Conservation (phyloP, 2,888 invertebrate species). For the Tiphia femorata region DNA sequence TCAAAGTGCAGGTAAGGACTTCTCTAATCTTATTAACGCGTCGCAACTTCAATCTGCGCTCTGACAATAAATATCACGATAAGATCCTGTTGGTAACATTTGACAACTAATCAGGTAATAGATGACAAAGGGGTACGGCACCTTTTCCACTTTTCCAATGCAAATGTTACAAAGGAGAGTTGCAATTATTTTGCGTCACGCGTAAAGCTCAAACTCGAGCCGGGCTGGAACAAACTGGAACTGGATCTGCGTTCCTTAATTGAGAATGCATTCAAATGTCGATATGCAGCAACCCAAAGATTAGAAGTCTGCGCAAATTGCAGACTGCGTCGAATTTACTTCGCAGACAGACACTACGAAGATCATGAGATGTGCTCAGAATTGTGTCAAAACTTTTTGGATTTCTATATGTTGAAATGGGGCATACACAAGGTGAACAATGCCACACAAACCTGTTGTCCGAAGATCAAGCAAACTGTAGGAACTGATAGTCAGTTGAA, state of each 20-base stretch:
- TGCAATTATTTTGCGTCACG: constrained; percentile 95
- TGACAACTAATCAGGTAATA: constrained; percentile 39
- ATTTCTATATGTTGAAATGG: constrained; percentile 61
- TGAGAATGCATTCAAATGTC: constrained; percentile 89
- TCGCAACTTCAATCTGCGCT: not conserved
- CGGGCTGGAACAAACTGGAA: constrained; percentile 95
- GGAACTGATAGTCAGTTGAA: too few species aligned
- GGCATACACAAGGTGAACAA: constrained; percentile 49
- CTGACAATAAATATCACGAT: too few species aligned
- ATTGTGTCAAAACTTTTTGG: constrained; percentile 55
- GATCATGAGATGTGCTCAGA: constrained; percentile 49
- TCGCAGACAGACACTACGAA: constrained; percentile 74
- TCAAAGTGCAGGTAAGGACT: constrained; percentile 88
- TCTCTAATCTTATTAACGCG: constrained; percentile 3
- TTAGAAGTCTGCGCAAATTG: constrained; percentile 97
- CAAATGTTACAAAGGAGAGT: too few species aligned
- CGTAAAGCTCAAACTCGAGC: constrained; percentile 93
- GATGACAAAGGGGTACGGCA: constrained; percentile 49
- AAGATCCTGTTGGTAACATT: not conserved
- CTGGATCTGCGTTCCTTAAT: constrained; percentile 94
- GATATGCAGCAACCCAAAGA: constrained; percentile 88
- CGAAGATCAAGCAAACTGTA: constrained; percentile 11
- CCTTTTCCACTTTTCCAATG: constrained; percentile 73
- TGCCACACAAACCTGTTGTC: constrained; percentile 59
- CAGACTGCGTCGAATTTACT: constrained; percentile 87